Base-by-base conservation (phyloP, 2,113 vertebrate species). In the Sander lucioperca region DNA sequence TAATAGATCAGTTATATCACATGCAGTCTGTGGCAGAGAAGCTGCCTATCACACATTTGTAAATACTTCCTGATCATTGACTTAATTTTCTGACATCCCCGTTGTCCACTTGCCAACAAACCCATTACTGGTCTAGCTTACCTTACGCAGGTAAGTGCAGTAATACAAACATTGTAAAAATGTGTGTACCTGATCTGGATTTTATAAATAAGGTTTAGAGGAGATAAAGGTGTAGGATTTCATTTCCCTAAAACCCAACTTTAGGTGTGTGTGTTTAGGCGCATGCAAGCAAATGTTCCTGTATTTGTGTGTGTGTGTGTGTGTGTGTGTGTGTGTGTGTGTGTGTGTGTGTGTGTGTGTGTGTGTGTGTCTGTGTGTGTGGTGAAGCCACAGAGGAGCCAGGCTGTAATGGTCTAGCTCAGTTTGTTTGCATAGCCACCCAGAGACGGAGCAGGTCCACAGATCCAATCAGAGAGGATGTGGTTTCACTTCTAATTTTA, bases 401-500 rank as follows among this genome's bases (percentile, higher is more conserved):
- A 62, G 58, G 76, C 84, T 83, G 80, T 87, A 85, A 89, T 85
- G 80, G 79, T 70, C 65, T 64, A n/a, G 80, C 77, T 90, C 50
- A 48, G 84, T 89, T 91, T 92, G 85, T 92, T 92, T 91, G 85
- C 67, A 80, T 66, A 91, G 84, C 82, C 86, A 91, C 89, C 85
- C 88, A 83, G 73, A 87, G 84, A 72, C 77, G 77, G 82, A 72
- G 79, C 50, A 92, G 81, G 71, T 86, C 77, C 74, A 77, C 77
- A 89, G 81, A 92, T 91, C 83, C 81, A 89, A 93, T 94, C 90
- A 90, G 54, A 74, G 80, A 82, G 88, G 90, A 92, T 90, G 90
- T 91, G 89, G 92, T 94, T 94, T 91, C 77, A 80, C 80, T 83
- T 90, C 79, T 85, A 85, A 86, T 87, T 90, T 91, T 70, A 82